These are phyloP conservation scores for Thamnophis elegans DNA, from an alignment of 2,797 vertebrate genomes.

Conservation along the genomic window DNA sequence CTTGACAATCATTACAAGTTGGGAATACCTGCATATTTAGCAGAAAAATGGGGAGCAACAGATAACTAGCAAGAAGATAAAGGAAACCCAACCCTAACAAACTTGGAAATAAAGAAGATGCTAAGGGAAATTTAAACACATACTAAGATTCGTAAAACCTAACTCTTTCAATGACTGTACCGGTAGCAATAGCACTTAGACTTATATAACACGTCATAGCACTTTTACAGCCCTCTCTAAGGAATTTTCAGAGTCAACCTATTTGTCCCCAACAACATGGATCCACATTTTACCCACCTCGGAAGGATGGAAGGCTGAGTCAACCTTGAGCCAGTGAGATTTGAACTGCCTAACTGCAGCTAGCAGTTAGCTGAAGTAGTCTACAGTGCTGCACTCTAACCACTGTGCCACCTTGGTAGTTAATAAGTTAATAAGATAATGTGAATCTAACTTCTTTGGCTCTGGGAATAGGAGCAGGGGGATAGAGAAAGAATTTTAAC, in stretches of 20 bases:
- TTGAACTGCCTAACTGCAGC: no score
- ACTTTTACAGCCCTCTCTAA: no score
- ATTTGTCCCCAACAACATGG: no score
- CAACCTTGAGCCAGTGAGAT: no score
- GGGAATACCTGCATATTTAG: background rate
- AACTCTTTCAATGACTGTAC: background rate
- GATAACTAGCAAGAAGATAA: background rate
- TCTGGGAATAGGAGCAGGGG: background rate
- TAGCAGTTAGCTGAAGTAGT: no score
- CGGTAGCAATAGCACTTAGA: no score
- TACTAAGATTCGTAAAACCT: background rate
- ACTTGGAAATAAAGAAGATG: background rate
- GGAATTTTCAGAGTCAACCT: no score
- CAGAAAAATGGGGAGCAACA: background rate
- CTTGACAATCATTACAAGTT: background rate
- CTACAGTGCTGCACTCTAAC: no score
- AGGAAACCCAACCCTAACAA: background rate
- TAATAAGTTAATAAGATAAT: background rate
- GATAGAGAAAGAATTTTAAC: background rate
- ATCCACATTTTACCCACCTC: no score
- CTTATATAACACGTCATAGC: no score
- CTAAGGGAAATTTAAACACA: background rate
- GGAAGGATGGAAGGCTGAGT: no score
- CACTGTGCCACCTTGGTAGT: background rate
- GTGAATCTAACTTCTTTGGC: background rate